Base-by-base conservation (phyloP, 2,113 vertebrate genomes). In the Physeter macrocephalus region DNA sequence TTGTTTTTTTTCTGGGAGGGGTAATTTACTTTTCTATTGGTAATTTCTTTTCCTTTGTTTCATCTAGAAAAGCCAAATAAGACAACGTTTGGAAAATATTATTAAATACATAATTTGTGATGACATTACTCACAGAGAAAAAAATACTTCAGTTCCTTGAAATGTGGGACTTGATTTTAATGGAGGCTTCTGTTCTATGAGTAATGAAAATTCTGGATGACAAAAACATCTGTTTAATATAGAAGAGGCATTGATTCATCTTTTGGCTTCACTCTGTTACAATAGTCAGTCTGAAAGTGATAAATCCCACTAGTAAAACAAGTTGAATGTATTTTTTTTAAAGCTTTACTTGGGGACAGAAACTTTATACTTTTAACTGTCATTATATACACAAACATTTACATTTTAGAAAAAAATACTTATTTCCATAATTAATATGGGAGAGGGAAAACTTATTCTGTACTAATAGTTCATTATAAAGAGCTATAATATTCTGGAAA, bases 21-120 rank as follows among this genome's bases (percentile, higher is more conserved):
- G 23, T n/a, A 83, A 72, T 94, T 96, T 93, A 62, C 81, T 81
- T 98, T 97, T 94, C 83, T 95, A 29, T 91, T 92, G 23, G 82
- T 43, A 46, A 34, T 61, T 61, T 8, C 21, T 59, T 97, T 88
- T 34, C 25, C 8, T 93, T 96, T 7, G 0, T 54, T 96, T 81
- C 88, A 17, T 85, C 85, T 72, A 85, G 57, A 94, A 88, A 92
- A 94, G 6, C 18, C 75, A 92, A 97, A 88, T 83, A 96, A 75
- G 90, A 36, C 83, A 49, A 36, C 85, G 43, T 84, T 98, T 97
- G 46, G 41, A 86, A 66, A 91, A 27, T 84, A 49, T 64, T 94
- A 95, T 59, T 71, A 95, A 88, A 25, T 85, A 49, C 0, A 1
- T 84, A 95, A 75, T 86, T 97, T 92, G 83, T 95, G 62, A n/a